Evolutionary conservation across 1,140 invertebrate species (phyloP).

Genomic region (Neodiprion virginianus): DNA sequence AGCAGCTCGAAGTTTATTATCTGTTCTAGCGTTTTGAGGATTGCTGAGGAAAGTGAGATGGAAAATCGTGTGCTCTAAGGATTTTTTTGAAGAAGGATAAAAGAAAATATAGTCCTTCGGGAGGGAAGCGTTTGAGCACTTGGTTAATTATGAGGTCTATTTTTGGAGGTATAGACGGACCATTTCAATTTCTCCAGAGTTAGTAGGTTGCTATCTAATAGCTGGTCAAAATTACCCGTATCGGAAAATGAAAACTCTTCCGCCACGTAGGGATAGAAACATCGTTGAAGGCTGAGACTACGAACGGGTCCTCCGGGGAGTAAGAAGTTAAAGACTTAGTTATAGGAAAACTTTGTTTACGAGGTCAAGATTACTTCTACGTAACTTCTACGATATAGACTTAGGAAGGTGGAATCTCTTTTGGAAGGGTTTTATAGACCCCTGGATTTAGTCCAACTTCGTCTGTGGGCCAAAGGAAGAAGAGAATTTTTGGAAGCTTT

Average conservation of each 20-base stretch:
- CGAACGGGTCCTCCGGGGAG: not conserved
- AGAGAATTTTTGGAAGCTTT: not conserved
- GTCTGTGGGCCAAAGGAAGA: not conserved
- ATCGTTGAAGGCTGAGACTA: not conserved
- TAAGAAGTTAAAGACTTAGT: not conserved
- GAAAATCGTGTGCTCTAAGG: not conserved
- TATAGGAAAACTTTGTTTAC: too few relatives aligned
- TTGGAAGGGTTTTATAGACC: not conserved
- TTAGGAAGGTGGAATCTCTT: not conserved
- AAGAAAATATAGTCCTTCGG: not conserved
- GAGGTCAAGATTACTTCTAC: too few relatives aligned
- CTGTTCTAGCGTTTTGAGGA: not conserved
- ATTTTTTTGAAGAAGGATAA: not conserved
- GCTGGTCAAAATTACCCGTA: not conserved
- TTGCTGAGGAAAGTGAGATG: not conserved
- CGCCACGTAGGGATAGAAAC: not conserved
- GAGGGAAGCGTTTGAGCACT: not conserved
- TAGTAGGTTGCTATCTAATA: not conserved
- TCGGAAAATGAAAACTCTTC: not conserved
- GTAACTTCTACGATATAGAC: too few relatives aligned
- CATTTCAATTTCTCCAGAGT: not conserved
- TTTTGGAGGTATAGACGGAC: not conserved
- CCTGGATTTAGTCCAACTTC: not conserved
- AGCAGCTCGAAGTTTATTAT: not conserved
- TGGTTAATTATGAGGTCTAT: not conserved